Evolutionary conservation across 2,797 vertebrate genomes (phyloP), one percentile per base, ranked within the genome.

Genomic region (Acanthopagrus latus): DNA sequence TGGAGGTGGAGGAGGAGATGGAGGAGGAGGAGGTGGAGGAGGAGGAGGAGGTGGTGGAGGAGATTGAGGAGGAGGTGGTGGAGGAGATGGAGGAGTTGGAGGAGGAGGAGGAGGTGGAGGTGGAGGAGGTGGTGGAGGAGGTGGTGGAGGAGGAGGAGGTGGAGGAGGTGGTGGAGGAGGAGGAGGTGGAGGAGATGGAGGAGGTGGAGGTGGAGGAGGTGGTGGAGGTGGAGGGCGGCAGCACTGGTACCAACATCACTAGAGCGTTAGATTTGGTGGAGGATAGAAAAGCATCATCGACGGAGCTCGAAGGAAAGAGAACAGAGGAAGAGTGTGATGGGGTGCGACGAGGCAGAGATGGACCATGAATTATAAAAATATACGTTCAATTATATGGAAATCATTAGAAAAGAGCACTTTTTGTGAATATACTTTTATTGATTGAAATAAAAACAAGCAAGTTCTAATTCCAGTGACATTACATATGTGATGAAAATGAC

Each of bases 241-340:
- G 79, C 71, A 14, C 21, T 66, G 68, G 68, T 65, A 62, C 58
- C 64, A 74, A 83, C 84, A 66, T 73, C 89, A 90, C 76, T 86
- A 71, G 88, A 92, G 88, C 78, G 78, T 86, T 89, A 85, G 84
- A 91, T 92, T 91, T 91, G 86, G 78, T 80, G 77, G 86, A 88
- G 86, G 84, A 88, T 67, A 71, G 78, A 87, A 70, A 86, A 58
- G 70, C 73, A 78, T 86, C 84, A 71, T 80, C 78, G 78, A 5
- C 80, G 81, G 78, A 89, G 78, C 33, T 27, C 83, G 41, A 52
- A 60, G 62, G 73, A 62, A 59, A 38, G 64, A 81, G 85, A 74
- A 80, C 25, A 38, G 46, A 48, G 71, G 78, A 38, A 63, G 70
- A 74, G 71, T 48, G 48, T 59, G 80, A 72, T 78, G 73, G 74